Conservation (phyloP, 2,888 invertebrate species). For the Tridacna crocea region DNA sequence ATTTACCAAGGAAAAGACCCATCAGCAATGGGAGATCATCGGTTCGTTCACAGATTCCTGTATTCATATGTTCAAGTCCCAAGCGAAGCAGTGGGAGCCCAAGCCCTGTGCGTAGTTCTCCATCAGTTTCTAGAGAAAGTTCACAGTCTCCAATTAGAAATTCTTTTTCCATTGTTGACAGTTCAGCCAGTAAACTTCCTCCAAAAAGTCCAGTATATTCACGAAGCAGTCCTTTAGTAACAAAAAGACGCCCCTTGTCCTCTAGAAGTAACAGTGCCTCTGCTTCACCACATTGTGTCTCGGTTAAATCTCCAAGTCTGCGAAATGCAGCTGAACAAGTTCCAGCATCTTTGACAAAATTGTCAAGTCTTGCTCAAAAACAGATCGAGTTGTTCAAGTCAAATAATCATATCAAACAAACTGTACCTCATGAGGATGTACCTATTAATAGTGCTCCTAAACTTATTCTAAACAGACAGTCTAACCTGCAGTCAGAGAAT, state of each 20-base stretch:
- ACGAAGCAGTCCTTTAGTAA: conserved; percentile 2
- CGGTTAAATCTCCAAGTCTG: conserved; percentile 10
- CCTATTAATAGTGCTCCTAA: not conserved
- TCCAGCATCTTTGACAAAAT: not conserved
- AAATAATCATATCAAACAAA: not conserved
- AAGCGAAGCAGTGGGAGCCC: not conserved
- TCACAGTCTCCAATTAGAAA: conserved; percentile 16
- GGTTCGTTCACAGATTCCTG: conserved; percentile 10
- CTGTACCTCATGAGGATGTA: not conserved
- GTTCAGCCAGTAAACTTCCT: conserved; percentile 7
- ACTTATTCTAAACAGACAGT: not conserved
- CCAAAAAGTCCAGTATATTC: conserved; percentile 17
- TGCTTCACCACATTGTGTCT: conserved; percentile 14
- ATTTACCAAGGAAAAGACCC: not conserved
- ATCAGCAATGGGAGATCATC: conserved; percentile 6
- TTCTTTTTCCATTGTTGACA: not conserved
- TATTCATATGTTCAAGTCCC: not conserved
- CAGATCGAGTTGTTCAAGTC: conserved; percentile 6
- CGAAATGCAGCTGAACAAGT: not conserved
- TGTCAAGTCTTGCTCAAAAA: conserved; percentile 6
- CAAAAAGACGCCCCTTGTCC: conserved; percentile 8
- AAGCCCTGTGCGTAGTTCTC: not conserved
- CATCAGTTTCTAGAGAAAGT: conserved; percentile 15
- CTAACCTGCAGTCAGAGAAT: conserved; percentile 13
- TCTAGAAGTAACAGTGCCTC: not conserved